Base-by-base conservation (phyloP, 2,888 invertebrate genomes). In the Latheticus oryzae region DNA sequence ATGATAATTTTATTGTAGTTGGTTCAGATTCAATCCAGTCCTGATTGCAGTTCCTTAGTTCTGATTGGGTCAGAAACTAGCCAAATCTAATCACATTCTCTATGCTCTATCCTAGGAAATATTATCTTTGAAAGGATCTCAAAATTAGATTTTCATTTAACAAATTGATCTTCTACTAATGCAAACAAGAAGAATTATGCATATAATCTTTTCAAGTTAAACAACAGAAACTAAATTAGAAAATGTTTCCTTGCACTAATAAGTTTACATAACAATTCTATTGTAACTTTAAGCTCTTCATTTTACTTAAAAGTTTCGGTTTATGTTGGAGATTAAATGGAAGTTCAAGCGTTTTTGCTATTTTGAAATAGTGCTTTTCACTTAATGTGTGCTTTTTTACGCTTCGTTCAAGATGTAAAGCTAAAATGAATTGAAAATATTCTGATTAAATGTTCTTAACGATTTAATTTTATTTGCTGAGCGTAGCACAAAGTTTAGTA, bases 1-100 rank as follows among this genome's bases (percentile, higher is more conserved):
- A 45, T 45, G 11, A 45, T 45, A 21, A 45, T 45, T 32, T 45
- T 43, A 28, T 8, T 17, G 9, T n/a, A 43, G 8, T 30, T 9
- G 26, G 15, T 13, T 21, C 21, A 12, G 32, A 32, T 45, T 30
- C 30, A 45, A 45, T 45, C 28, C 21, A 11, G 21, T 11, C 17
- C 19, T 45, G 45, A 45, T 45, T 45, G 45, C 30, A 28, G 16
- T 42, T 42, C 42, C 30, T 45, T 45, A 9, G 12, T 30, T 17
- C 45, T 30, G 30, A 19, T 30, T 45, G 12, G 17, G 30, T 45
- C 32, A 45, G 45, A 32, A 30, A 45, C 45, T 45, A 45, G 7
- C 45, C 30, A 21, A 16, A 30, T 17, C 9, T 17, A 9, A 21
- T 4, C 19, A 15, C 28, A 28, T 28, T 8, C 17, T 19, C 8